Percentiles rank a stretch among this genome's conserved stretches.
phyloP scores from a whole-genome alignment of 2,888 invertebrate species.

The Lycia hirtaria region DNA sequence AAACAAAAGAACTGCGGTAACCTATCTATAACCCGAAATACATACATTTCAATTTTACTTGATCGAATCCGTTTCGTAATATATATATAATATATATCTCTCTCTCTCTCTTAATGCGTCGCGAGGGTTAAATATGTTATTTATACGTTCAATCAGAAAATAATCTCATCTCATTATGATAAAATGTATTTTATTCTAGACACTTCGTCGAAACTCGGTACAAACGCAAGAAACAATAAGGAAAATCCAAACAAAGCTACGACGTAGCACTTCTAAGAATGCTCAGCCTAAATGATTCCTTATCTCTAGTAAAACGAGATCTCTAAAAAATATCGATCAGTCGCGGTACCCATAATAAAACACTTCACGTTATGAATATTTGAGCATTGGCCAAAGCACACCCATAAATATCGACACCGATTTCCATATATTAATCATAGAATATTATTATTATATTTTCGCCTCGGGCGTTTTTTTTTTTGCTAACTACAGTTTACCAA shows the following conservation, averaged over 20 bases:
- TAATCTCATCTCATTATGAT: too few relatives aligned
- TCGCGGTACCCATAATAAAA: constrained; percentile 47
- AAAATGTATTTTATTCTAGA: too few relatives aligned
- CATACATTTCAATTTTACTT: too few relatives aligned
- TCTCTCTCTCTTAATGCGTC: too few relatives aligned
- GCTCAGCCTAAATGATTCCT: background rate
- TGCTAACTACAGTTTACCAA: background rate
- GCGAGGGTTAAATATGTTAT: too few relatives aligned
- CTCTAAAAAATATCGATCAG: constrained; percentile 25
- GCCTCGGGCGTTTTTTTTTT: constrained; percentile 42
- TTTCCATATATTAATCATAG: constrained; percentile 69
- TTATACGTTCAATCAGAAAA: too few relatives aligned
- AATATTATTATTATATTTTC: constrained; percentile 49
- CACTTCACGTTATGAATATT: constrained; percentile 64
- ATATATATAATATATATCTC: too few relatives aligned
- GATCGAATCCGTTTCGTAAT: too few relatives aligned
- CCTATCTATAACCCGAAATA: too few relatives aligned
- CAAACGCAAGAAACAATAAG: constrained; percentile 12
- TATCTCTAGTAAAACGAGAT: constrained; percentile 8
- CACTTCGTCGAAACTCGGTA: background rate
- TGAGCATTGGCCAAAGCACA: constrained; percentile 64
- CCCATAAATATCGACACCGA: constrained; percentile 61
- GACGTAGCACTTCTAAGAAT: constrained; percentile 15
- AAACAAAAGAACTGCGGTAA: too few relatives aligned
- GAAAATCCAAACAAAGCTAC: constrained; percentile 5